These are phyloP conservation scores for Nautilus pompilius DNA, from an alignment of 1,140 invertebrate species.

Conservation along the genomic window DNA sequence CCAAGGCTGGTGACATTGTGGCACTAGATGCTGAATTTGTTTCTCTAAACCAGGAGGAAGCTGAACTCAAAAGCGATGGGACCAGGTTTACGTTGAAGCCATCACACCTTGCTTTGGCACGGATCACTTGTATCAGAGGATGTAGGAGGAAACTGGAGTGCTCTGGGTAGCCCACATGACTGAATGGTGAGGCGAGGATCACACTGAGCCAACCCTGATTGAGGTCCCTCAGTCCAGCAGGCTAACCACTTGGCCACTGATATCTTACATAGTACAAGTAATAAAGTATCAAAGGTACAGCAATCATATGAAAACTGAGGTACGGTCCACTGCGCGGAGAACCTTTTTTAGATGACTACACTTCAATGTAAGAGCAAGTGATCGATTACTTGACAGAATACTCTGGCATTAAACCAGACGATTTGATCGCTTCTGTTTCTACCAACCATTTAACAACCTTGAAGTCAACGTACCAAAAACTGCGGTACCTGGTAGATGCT, in stretches of 20 bases:
- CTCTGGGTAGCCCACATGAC: too few relatives aligned
- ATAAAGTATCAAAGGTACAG: too few relatives aligned
- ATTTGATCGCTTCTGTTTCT: slow-evolving; percentile 81
- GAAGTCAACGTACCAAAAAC: slow-evolving; percentile 84
- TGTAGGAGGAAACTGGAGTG: too few relatives aligned
- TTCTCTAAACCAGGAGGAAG: slow-evolving; percentile 87
- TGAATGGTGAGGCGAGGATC: too few relatives aligned
- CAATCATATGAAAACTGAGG: too few relatives aligned
- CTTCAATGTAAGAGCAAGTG: slow-evolving; percentile 82
- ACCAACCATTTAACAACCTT: slow-evolving; percentile 86
- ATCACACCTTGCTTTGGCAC: slow-evolving; percentile 80
- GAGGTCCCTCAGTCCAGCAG: too few relatives aligned
- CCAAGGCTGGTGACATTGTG: slow-evolving; percentile 71
- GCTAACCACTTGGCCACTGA: too few relatives aligned
- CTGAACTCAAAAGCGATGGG: slow-evolving; percentile 83
- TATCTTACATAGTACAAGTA: too few relatives aligned
- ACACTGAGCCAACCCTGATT: too few relatives aligned
- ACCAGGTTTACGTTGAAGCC: slow-evolving; percentile 85
- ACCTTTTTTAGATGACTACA: slow-evolving; percentile 90
- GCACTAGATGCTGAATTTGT: slow-evolving; percentile 94
- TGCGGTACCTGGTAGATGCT: slow-evolving; percentile 79
- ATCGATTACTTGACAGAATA: slow-evolving; percentile 91
- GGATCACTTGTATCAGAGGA: slow-evolving; percentile 85
- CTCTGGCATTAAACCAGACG: slow-evolving; percentile 87
- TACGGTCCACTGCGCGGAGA: slow-evolving; percentile 76